Conservation (phyloP, 2,113 vertebrate genomes). For the Ceyx melanurus region DNA sequence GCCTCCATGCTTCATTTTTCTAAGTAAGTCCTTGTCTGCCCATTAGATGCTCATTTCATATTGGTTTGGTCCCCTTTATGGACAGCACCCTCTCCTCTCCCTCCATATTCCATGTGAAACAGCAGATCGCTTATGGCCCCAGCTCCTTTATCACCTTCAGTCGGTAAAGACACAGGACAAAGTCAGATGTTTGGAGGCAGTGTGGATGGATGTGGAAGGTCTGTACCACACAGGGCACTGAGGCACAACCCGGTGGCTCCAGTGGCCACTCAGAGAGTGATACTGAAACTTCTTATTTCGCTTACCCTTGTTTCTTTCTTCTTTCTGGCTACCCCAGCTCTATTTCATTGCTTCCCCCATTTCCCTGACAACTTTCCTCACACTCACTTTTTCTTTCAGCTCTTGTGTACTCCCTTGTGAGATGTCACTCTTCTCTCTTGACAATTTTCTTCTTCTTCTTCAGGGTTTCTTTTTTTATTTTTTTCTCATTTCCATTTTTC, state of each 20-base stretch:
- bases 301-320: background rate
- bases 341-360: background rate
- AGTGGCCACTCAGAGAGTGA: fast-evolving
- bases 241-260: background rate
- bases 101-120: background rate
- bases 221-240: fast-evolving
- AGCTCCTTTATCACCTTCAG: background rate
- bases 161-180: background rate
- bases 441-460: background rate
- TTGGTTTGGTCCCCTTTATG: background rate
- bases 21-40: background rate
- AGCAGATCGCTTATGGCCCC: fast-evolving
- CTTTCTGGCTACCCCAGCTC: background rate
- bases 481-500: background rate
- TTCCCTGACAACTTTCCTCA: background rate
- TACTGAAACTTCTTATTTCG: background rate
- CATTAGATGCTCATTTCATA: background rate
- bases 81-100: background rate
- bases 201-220: background rate
- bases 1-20: background rate
- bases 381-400: background rate
- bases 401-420: background rate
- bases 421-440: background rate
- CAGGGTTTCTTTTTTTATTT: background rate
- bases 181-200: background rate